Evolutionary conservation across 2,113 vertebrate species (phyloP), one percentile per base, ranked within the genome.

Genomic region (Sapajus apella): DNA sequence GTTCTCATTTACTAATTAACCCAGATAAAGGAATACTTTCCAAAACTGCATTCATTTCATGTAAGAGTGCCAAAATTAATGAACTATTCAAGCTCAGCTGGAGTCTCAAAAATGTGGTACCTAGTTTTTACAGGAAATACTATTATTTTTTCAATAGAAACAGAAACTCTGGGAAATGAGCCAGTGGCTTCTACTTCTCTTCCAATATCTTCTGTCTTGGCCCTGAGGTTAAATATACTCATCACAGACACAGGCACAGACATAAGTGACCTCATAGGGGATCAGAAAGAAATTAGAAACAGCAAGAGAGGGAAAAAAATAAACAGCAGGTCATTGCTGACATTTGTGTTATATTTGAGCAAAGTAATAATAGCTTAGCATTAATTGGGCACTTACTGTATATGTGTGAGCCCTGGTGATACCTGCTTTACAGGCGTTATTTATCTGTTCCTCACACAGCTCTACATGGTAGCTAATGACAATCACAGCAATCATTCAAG

Each of bases 1-100:
- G 70, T 94, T 97, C 82, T 93, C 73, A 58, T 61, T 94, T 94
- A 89, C n/a, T 92, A 96, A 97, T 97, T 95, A 95, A 97, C 89
- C 66, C 70, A 92, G 91, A 91, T 56, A 88, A 96, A 93, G 25
- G 79, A 1, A n/a, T 5, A 64, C 52, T 82, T 96, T 94, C 90
- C 66, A 25, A 97, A 95, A 68, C 56, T 96, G 89, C 88, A 81
- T 97, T 93, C 40, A 45, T 93, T 93, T 96, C 35, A 50, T 79
- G 58, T 95, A 23, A 95, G 23, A 93, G 45, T 95, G 84, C 81
- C 72, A 77, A 94, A 97, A 95, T 97, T 95, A 97, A 90, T 77
- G 70, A 87, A 87, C 97, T 95, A 92, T 90, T 93, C 76, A 84
- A 66, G 45, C 66, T 95, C 90, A 75, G 83, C 89, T 90, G n/a